Evolutionary conservation across 2,113 vertebrate species (phyloP).

Genomic region (Tachysurus vachellii): DNA sequence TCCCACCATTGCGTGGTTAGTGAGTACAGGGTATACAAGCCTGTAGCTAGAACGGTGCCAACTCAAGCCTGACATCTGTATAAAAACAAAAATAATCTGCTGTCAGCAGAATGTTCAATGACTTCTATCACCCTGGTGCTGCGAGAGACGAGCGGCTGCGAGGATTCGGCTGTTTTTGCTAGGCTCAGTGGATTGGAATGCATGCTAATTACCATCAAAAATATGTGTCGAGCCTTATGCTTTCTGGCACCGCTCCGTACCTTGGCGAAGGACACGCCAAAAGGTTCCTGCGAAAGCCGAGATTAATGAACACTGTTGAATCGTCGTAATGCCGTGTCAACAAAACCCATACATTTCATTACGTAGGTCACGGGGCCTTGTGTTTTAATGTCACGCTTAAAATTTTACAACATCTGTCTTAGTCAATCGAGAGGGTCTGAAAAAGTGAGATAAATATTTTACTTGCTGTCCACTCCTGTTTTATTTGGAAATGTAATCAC

Average conservation of each 20-base stretch:
- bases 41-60: constrained; percentile 67
- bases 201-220: constrained; percentile 92
- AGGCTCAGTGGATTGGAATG: constrained; percentile 95
- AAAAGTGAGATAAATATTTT: constrained; percentile 68
- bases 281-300: constrained; percentile 68
- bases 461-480: constrained; percentile 61
- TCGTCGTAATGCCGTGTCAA: constrained; percentile 74
- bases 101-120: constrained; percentile 83
- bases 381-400: constrained; percentile 67
- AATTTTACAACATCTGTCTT: constrained; percentile 63
- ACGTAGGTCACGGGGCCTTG: constrained; percentile 64
- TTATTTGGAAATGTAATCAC: constrained; percentile 63
- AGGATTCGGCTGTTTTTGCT: constrained; percentile 79
- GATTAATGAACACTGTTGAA: constrained; percentile 76
- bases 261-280: constrained; percentile 71
- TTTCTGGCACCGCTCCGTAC: constrained; percentile 72
- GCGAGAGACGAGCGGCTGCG: constrained; percentile 76
- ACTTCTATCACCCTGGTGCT: constrained; percentile 77
- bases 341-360: constrained; percentile 72
- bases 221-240: constrained; percentile 72
- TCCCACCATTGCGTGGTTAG: constrained; percentile 38
- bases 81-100: constrained; percentile 89
- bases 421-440: constrained; percentile 62
- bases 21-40: constrained; percentile 62
- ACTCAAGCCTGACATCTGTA: constrained; percentile 80